Conservation (phyloP, 2,888 invertebrate species). For the Phymatocera aterrima region DNA sequence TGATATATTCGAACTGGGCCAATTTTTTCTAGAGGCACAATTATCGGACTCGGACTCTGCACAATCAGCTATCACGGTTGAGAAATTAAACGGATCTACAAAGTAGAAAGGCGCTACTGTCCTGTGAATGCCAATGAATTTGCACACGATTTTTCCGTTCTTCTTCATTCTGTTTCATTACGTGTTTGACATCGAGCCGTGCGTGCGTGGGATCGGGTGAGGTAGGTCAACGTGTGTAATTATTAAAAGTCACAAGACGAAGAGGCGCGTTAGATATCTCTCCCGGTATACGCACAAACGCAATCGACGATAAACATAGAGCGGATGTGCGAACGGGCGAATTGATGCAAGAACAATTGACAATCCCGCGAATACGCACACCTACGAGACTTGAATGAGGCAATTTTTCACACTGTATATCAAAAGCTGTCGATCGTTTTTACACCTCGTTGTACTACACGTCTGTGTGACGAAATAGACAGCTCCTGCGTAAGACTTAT, state of each 20-base stretch:
- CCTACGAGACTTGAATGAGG: no score
- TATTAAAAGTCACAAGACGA: background rate
- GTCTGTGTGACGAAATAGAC: background rate
- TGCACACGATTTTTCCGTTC: conserved; percentile 1
- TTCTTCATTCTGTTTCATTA: background rate
- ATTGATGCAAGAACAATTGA: conserved; percentile 27
- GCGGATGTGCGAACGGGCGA: background rate
- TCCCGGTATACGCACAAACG: background rate
- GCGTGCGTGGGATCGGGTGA: conserved; percentile 13
- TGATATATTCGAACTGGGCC: background rate
- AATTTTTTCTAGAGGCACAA: background rate
- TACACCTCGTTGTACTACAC: background rate
- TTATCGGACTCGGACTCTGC: no score
- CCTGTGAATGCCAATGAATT: background rate
- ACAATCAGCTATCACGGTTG: no score
- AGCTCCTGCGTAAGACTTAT: background rate
- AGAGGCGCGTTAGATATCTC: background rate
- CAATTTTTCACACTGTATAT: conserved; percentile 19
- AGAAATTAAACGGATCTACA: background rate
- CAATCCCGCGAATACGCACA: no score
- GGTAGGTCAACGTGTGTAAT: background rate
- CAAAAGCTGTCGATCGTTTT: conserved; percentile 35
- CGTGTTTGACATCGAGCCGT: background rate
- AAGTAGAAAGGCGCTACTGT: background rate
- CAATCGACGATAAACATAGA: background rate